Evolutionary conservation across 2,888 invertebrate genomes (phyloP).

Genomic region (Acleris literana): DNA sequence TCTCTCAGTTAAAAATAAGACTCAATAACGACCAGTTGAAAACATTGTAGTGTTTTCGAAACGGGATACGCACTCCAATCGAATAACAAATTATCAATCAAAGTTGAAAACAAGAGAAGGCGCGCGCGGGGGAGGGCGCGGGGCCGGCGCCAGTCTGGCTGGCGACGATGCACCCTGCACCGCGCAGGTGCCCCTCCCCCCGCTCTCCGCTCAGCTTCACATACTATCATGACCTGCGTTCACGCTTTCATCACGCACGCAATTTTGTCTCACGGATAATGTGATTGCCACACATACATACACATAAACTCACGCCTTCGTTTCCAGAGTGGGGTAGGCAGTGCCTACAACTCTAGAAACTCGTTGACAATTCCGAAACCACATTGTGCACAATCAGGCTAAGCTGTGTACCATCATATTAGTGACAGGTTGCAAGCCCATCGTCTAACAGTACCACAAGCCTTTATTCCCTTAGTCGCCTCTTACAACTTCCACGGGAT

Average conservation of each 20-base stretch:
- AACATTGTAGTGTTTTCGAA: conserved; percentile 59
- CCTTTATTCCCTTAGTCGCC: no score
- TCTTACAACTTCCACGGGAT: no score
- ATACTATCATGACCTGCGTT: conserved; percentile 45
- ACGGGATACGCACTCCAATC: conserved; percentile 72
- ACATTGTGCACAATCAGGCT: no score
- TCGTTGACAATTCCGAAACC: no score
- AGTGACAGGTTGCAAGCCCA: no score
- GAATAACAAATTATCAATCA: conserved; percentile 83
- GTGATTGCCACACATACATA: no score
- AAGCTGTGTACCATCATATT: no score
- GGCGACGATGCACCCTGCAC: conserved; percentile 71
- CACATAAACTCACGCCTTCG: no score
- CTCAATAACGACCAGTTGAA: neutral
- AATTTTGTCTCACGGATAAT: no score
- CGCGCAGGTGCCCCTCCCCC: conserved; percentile 68
- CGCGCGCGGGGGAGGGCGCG: conserved; percentile 54
- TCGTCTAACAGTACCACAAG: no score
- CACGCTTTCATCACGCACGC: conserved; percentile 2
- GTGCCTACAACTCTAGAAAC: no score
- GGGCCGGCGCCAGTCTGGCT: conserved; percentile 74
- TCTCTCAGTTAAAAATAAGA: neutral
- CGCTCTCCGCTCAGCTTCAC: conserved; percentile 39
- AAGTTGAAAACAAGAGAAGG: conserved; percentile 80
- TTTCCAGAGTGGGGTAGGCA: no score